These are phyloP conservation scores for human (Homo sapiens) DNA, from an alignment of 2,113 vertebrate genomes.

Conservation along the genomic window GRCh38 chr7:134731501-134732000, in stretches of 20 bases:
- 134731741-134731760: background rate
- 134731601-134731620: background rate
- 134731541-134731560: background rate
- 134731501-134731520: background rate
- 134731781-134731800: background rate
- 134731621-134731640: background rate
- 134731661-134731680: background rate
- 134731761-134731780: background rate
- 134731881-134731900: background rate
- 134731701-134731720: background rate
- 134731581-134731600: background rate
- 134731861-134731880: background rate
- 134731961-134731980: background rate
- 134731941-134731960: background rate
- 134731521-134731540: background rate
- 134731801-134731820: background rate
- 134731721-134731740: background rate
- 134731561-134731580: background rate
- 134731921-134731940: slow-evolving; percentile 1
- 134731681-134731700: background rate
- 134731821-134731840: background rate
- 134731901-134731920: background rate
- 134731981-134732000: background rate
- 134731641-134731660: background rate
- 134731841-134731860: background rate